Base-by-base conservation (phyloP, 2,797 vertebrate species). In the Eremophila alpestris region DNA sequence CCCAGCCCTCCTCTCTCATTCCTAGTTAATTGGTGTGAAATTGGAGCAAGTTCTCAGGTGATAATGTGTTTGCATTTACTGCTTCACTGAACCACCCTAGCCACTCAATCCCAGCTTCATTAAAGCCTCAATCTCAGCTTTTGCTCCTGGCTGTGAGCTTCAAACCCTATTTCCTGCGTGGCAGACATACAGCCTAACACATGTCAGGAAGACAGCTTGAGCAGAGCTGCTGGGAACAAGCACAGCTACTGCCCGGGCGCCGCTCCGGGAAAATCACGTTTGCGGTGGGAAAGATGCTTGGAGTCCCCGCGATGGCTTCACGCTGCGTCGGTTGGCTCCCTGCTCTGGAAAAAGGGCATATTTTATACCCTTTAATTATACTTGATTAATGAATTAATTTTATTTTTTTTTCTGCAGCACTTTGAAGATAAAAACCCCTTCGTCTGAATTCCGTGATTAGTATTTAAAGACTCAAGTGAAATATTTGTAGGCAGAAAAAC, bases 61-160 rank as follows among this genome's bases (percentile, higher is more conserved):
- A 97, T 98, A 97, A 98, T 98, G 97, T 98, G 97, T 98, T 98
- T 97, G 97, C 97, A 96, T 97, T 98, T 97, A 95, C 97, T 96
- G 97, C 97, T 97, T 98, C 96, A 97, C 95, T 98, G 97, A 95
- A 89, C 96, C 83, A 90, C 96, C 95, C 95, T 74, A 80, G 94
- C 96, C 95, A 92, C 96, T 93, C 94, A 89, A 97, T 97, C 96
- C 94, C 94, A 94, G 94, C 95, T 96, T 97, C 97, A 97, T 97
- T 97, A 97, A 97, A 96, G 92, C 96, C 90, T 93, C 92, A 90
- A 93, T 89, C 90, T 90, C 93, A 84, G 89, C 52, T 87, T 94
- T 94, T 95, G 95, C 96, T 94, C 89, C 96, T 95, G 90, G 96
- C 97, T 97, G 97, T 96, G 97, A 97, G 96, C 92, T 96, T 97